phyloP scores from a whole-genome alignment of 1,140 invertebrate genomes.

The Formica exsecta region DNA sequence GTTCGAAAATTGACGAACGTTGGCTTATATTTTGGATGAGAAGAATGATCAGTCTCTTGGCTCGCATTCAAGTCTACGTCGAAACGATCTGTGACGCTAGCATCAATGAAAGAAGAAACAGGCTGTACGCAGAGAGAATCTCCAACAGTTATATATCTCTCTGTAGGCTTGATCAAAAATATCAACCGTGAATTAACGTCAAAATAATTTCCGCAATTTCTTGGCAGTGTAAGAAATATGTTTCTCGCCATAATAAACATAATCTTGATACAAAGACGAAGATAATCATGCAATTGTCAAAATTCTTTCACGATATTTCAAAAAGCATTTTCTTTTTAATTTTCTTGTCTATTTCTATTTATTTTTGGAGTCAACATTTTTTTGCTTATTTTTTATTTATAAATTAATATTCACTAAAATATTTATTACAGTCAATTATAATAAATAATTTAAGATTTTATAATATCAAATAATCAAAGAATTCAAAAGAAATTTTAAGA shows the following conservation, averaged over 20 bases:
- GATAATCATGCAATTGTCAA: neutral
- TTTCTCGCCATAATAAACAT: constrained; percentile 38
- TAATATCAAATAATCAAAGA: neutral
- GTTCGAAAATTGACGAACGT: constrained; percentile 43
- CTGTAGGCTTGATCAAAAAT: constrained; percentile 76
- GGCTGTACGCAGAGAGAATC: constrained; percentile 52
- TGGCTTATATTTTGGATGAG: constrained; percentile 36
- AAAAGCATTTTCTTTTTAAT: neutral
- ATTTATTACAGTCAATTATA: neutral
- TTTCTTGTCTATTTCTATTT: neutral
- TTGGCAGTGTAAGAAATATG: constrained; percentile 49
- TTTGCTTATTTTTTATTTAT: neutral
- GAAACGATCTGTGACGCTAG: constrained; percentile 80
- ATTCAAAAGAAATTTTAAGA: neutral
- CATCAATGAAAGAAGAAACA: constrained; percentile 80
- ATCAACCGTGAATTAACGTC: constrained; percentile 67
- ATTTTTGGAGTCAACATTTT: neutral
- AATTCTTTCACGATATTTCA: neutral
- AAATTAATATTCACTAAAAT: neutral
- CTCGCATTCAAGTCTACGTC: constrained; percentile 79
- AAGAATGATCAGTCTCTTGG: constrained; percentile 73
- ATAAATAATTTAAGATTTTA: constrained; percentile 1
- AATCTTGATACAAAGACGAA: neutral
- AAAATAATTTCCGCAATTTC: constrained; percentile 60
- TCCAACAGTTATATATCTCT: constrained; percentile 69